These are phyloP conservation scores for Tribolium castaneum DNA, from an alignment of 1,140 invertebrate species.

Conservation along the genomic window DNA sequence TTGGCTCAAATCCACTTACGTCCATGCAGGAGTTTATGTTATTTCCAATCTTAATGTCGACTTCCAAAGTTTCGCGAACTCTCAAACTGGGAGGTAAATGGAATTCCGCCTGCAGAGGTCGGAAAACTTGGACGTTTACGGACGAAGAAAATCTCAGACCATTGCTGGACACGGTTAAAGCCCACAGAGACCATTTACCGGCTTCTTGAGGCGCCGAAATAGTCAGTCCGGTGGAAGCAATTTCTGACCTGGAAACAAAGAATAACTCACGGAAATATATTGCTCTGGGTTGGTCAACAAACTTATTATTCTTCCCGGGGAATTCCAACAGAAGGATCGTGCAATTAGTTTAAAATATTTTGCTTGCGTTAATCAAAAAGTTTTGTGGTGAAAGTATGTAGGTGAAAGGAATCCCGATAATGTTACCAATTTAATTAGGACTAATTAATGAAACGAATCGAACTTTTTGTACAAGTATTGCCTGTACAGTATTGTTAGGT, in stretches of 20 bases:
- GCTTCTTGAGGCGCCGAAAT: constrained; percentile 69
- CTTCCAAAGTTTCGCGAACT: constrained; percentile 72
- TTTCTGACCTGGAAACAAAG: constrained; percentile 57
- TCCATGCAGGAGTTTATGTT: constrained; percentile 76
- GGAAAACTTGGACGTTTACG: constrained; percentile 68
- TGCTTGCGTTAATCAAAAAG: too few relatives aligned
- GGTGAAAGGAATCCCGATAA: too few relatives aligned
- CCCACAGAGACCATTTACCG: constrained; percentile 72
- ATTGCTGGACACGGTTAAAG: constrained; percentile 66
- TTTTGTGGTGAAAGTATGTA: too few relatives aligned
- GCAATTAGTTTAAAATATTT: neutral
- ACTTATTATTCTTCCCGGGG: neutral
- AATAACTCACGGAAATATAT: constrained; percentile 6
- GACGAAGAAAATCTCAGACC: constrained; percentile 69
- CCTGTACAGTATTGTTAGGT: too few relatives aligned
- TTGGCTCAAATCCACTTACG: constrained; percentile 65
- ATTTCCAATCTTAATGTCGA: constrained; percentile 74
- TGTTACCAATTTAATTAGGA: too few relatives aligned
- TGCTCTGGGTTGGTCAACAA: neutral
- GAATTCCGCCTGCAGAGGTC: constrained; percentile 71
- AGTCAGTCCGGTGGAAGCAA: constrained; percentile 67
- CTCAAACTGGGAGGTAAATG: constrained; percentile 68
- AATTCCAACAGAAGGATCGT: neutral
- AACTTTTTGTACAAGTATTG: too few relatives aligned
- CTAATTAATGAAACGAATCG: too few relatives aligned